Evolutionary conservation across 2,113 vertebrate species (phyloP), one percentile per base, ranked within the genome.

Genomic region (Anseranas semipalmata): DNA sequence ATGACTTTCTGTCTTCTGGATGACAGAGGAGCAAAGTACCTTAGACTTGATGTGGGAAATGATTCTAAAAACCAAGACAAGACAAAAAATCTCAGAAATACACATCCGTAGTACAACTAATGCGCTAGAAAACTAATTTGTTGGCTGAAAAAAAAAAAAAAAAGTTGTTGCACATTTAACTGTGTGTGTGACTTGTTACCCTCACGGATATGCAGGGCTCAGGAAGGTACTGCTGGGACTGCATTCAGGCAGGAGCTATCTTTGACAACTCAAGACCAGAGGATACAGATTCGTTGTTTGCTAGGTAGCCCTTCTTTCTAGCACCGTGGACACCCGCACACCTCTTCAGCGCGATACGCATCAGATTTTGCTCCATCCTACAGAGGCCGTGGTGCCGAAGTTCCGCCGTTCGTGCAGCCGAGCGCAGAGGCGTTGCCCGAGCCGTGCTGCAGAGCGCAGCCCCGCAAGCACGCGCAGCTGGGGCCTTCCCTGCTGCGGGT

Each of bases 91-190:
- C 48, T 24, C 39, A 37, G 53, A 73, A 73, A 68, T 41, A 22
- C 4, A 1, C 1, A 30, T 21, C 6, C 46, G 14, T 65, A 8
- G 16, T 17, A 30, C 1, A 2, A 25, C 56, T 45, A 39, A 30
- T 14, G 18, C 33, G 32, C 43, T 46, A 52, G 45, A 43, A 58
- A 68, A 35, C 2, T 6, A 2, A 43, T 55, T 46, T 59, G 10
- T 37, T 72, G 8, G 11, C 70, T 52, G 37, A 19, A 5, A 75
- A 72, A 32, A n/a, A 52, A 30, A 43, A 9, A 41, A 55, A 63
- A 20, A 11, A 35, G 35, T 50, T 21, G 5, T 1, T 66, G 43
- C 12, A 11, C 28, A 33, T 30, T 55, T 70, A 30, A 24, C 28
- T 55, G 9, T 6, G 7, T 37, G 12, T 14, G 30, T 32, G 43